These are phyloP conservation scores for Oreochromis aureus DNA, from an alignment of 2,113 vertebrate species.

Conservation along the genomic window DNA sequence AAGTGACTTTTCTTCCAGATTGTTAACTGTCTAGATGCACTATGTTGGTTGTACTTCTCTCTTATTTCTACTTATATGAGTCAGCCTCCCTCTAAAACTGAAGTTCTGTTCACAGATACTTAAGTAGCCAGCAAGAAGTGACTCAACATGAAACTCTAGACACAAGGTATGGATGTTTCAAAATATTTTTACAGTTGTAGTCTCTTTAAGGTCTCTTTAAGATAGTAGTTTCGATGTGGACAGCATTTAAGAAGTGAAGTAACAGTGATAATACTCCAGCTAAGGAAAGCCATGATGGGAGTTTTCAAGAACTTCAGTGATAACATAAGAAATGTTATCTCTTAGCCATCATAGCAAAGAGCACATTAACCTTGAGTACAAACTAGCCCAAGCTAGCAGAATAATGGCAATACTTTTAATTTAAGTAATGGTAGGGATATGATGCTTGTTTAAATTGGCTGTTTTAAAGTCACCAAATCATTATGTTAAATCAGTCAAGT, in stretches of 20 bases:
- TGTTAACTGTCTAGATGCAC: neutral
- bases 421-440: neutral
- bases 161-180: neutral
- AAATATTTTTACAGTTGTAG: neutral
- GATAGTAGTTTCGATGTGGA: neutral
- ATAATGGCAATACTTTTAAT: neutral
- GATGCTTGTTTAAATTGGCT: neutral
- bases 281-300: fast-evolving
- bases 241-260: neutral
- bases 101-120: neutral
- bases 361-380: neutral
- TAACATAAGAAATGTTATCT: neutral
- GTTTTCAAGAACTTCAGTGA: neutral
- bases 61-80: neutral
- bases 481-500: neutral
- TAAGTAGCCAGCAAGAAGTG: neutral
- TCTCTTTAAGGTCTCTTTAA: neutral
- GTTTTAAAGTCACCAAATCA: fast-evolving
- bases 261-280: neutral
- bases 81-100: neutral
- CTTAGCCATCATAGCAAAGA: neutral
- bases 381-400: neutral
- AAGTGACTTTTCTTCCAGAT: neutral
- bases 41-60: neutral
- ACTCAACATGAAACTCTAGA: neutral